A percentile compares a stretch with the other conserved stretches of the same genome.
These are phyloP conservation scores for Astyanax mexicanus DNA, from an alignment of 2,797 vertebrate species.

Conservation along the genomic window DNA sequence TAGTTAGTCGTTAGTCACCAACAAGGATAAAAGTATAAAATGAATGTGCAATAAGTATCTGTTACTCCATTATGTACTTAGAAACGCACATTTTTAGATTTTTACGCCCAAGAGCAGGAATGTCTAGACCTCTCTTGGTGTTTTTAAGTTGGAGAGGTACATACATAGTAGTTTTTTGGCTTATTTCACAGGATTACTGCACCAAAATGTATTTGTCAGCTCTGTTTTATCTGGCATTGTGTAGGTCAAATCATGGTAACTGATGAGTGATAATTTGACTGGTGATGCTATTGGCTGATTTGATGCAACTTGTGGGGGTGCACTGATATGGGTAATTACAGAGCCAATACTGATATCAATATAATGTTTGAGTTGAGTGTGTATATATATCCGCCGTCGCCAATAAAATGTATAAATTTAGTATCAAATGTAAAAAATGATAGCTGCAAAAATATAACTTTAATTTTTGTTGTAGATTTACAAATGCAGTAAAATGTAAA, in stretches of 20 bases:
- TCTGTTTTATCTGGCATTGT: not conserved
- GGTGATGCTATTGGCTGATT: too few relatives aligned
- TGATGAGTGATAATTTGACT: not conserved
- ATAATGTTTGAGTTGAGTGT: too few relatives aligned
- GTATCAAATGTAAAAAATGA: too few relatives aligned
- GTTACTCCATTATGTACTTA: constrained; percentile 49
- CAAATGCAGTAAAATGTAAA: too few relatives aligned
- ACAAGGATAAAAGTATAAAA: constrained; percentile 68
- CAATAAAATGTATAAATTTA: too few relatives aligned
- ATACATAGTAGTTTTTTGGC: not conserved
- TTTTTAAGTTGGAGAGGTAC: not conserved
- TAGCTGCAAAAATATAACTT: too few relatives aligned
- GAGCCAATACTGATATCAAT: too few relatives aligned
- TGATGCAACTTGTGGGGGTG: too few relatives aligned
- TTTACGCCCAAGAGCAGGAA: constrained; percentile 63
- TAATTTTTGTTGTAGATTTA: too few relatives aligned
- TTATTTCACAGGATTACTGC: not conserved
- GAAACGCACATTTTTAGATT: constrained; percentile 37
- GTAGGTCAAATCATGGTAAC: not conserved
- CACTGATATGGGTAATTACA: too few relatives aligned
- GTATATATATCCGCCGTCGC: too few relatives aligned
- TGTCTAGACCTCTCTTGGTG: constrained; percentile 42
- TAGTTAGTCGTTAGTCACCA: constrained; percentile 52
- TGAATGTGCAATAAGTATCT: constrained; percentile 76
- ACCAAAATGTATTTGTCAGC: not conserved